phyloP scores from a whole-genome alignment of 2,888 invertebrate species.

The Syrphus vitripennis region DNA sequence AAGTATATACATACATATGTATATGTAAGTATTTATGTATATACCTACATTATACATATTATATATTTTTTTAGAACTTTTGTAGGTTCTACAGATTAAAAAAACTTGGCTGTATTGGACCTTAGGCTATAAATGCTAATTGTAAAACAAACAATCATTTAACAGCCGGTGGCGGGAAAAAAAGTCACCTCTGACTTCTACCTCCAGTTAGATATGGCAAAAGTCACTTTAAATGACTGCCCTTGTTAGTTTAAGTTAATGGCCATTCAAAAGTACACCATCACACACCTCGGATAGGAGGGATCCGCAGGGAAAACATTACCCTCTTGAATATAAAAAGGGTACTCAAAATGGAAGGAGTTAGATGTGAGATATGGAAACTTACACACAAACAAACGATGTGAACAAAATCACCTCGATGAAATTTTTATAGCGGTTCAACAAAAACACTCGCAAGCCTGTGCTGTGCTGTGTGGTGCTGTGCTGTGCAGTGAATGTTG shows the following conservation, averaged over 20 bases:
- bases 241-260: slow-evolving; percentile 32
- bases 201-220: neutral
- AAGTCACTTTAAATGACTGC: slow-evolving; percentile 10
- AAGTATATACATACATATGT: neutral
- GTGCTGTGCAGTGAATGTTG: too few relatives aligned
- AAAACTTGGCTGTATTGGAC: neutral
- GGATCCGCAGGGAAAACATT: neutral
- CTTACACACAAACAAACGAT: slow-evolving; percentile 6
- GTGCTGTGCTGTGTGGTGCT: too few relatives aligned
- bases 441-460: neutral
- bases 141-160: slow-evolving; percentile 18
- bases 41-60: too few relatives aligned
- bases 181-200: neutral
- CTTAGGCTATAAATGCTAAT: slow-evolving; percentile 3
- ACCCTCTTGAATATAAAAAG: slow-evolving; percentile 17
- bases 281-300: neutral
- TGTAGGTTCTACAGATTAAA: neutral
- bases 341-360: slow-evolving; percentile 9
- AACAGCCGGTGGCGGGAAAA: neutral
- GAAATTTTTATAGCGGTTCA: slow-evolving; percentile 30
- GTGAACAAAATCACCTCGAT: slow-evolving; percentile 35
- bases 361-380: neutral
- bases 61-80: neutral
- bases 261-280: slow-evolving; percentile 29
- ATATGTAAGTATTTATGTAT: too few relatives aligned